Conservation (phyloP, 2,113 vertebrate genomes). For the Labeo rohita region DNA sequence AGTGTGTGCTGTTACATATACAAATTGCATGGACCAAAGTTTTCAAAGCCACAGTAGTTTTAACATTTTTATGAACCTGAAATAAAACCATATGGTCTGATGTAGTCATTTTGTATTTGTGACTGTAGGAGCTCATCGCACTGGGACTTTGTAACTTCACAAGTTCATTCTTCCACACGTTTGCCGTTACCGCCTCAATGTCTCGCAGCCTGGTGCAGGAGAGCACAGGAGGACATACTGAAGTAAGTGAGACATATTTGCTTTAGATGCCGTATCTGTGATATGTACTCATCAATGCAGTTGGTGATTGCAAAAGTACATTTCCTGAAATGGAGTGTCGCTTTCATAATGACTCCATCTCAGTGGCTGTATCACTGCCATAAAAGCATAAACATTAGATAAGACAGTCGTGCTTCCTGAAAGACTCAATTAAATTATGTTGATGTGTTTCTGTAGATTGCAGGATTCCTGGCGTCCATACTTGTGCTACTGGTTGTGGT, state of each 20-base stretch:
- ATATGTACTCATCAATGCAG: background rate
- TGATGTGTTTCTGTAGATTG: slow-evolving; percentile 78
- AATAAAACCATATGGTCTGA: background rate
- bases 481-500: slow-evolving; percentile 92
- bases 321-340: slow-evolving; percentile 19
- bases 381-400: slow-evolving; percentile 49
- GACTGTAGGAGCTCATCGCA: slow-evolving; percentile 88
- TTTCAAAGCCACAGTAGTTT: background rate
- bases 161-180: slow-evolving; percentile 94
- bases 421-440: slow-evolving; percentile 13
- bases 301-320: background rate
- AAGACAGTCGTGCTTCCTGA: background rate
- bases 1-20: background rate
- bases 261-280: background rate
- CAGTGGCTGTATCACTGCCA: background rate
- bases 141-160: slow-evolving; percentile 90
- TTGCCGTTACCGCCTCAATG: slow-evolving; percentile 90
- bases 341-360: background rate
- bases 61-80: background rate
- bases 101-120: slow-evolving; percentile 17
- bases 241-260: slow-evolving; percentile 74
- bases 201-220: slow-evolving; percentile 97
- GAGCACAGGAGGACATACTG: slow-evolving; percentile 92
- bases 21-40: background rate
- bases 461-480: slow-evolving; percentile 86